Conservation (phyloP, 1,140 invertebrate species). For the Cydia strobilella region DNA sequence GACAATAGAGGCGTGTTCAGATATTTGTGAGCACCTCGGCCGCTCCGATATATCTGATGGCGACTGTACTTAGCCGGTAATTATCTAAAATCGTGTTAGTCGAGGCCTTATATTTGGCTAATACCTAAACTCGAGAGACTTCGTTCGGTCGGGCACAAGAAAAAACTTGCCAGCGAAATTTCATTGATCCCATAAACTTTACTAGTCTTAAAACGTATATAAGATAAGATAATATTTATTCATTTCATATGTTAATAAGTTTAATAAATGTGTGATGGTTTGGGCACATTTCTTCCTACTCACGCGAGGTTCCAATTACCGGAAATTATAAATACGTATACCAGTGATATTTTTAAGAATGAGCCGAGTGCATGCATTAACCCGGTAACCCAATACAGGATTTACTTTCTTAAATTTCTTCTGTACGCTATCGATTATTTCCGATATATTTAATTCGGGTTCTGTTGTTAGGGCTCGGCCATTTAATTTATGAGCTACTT, state of each 20-base stretch:
- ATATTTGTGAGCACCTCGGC: no score
- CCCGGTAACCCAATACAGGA: slow-evolving; percentile 15
- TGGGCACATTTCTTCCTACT: not conserved
- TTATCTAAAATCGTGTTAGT: no score
- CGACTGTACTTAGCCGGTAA: no score
- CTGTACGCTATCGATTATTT: slow-evolving; percentile 3
- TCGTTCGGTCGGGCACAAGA: no score
- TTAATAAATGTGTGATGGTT: not conserved
- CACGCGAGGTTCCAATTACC: not conserved
- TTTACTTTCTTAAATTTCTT: slow-evolving; percentile 12
- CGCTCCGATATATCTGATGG: no score
- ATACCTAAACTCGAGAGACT: no score
- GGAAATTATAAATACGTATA: not conserved
- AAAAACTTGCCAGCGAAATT: not conserved
- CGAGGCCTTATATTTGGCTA: no score
- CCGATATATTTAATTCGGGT: not conserved
- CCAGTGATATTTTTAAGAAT: not conserved
- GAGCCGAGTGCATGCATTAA: not conserved
- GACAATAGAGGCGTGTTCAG: no score
- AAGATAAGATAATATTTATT: no score
- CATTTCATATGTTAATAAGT: no score
- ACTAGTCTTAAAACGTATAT: no score
- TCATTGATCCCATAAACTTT: not conserved
- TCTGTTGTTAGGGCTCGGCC: not conserved
- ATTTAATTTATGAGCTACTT: not conserved